Evolutionary conservation across 35 echinoderm and acorn worm genomes (phyloP), one percentile per base, ranked within the genome.

Genomic region (Diadema setosum): DNA sequence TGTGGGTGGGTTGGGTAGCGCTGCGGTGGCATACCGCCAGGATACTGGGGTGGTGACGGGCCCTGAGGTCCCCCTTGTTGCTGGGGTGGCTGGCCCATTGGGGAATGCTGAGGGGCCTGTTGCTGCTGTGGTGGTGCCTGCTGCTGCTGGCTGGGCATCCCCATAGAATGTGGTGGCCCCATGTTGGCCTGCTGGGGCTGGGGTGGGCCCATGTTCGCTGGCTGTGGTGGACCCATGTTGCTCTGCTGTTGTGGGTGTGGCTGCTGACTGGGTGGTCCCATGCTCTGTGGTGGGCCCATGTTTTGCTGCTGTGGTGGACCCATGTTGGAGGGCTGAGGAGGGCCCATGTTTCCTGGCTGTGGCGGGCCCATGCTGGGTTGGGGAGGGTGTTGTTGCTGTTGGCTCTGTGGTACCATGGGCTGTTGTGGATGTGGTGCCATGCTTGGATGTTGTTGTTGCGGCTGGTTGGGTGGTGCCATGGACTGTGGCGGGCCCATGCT

Each of bases 11-110:
- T 17, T 2, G 73, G 73, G 73, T 78, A 78, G 40, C 73, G 73
- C 37, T 78, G 73, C 5, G 73, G 73, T 39, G 73, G 73, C 73
- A 78, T 78, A n/a, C 44, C 44, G 39, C 73, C 73, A 41, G 73
- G 73, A 23, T 78, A 78, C 73, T 78, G 73, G 29, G 73, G 73
- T 42, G 73, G 73, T 3, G 73, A 44, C 21, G 73, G 73, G 24
- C 73, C 73, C 40, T 67, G 63, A 33, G 63, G 63, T 67, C 73
- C 73, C 5, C 39, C 73, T n/a, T 78, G 73, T 76, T 76, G 73
- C 73, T 78, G 73, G 73, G 73, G 37, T 43, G 73, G 73, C 25
- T 34, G 73, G 39, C 34, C 34, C 73, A 78, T 78, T 5, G 40
- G 37, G n/a, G 73, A 43, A n/a, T 78, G 73, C 25, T 78, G 73